A percentile compares a stretch with the other conserved stretches of the same genome.
phyloP scores from a whole-genome alignment of 2,888 invertebrate genomes.

The Watsonalla cultraria region DNA sequence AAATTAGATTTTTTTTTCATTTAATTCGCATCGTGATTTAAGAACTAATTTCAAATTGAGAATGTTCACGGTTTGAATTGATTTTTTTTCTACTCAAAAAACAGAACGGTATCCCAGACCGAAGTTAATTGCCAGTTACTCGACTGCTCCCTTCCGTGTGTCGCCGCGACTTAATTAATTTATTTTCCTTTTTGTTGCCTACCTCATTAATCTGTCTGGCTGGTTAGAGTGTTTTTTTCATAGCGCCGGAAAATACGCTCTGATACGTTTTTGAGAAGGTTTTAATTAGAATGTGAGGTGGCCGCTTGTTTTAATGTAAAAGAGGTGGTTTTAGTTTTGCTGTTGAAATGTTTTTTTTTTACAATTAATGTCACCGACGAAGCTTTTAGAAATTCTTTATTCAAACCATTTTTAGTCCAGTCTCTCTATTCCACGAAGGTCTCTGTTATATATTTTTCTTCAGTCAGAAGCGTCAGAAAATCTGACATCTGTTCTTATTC shows the following conservation, averaged over 20 bases:
- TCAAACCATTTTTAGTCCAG: too few species aligned
- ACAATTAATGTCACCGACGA: too few species aligned
- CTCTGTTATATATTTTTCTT: too few species aligned
- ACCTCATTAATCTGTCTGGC: slow-evolving; percentile 1
- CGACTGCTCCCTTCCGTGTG: background rate
- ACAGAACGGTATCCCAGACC: background rate
- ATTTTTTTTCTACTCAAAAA: background rate
- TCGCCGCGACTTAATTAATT: slow-evolving; percentile 1
- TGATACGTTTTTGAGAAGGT: background rate
- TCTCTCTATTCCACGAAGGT: too few species aligned
- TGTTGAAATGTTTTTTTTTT: too few species aligned
- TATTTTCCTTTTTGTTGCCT: slow-evolving; percentile 3
- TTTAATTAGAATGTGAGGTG: background rate
- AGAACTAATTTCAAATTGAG: too few species aligned
- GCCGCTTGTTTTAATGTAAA: background rate
- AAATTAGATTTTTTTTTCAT: too few species aligned
- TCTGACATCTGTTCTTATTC: too few species aligned
- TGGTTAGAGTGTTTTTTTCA: background rate
- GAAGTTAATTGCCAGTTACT: background rate
- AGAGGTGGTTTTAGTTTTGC: too few species aligned
- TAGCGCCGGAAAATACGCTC: background rate
- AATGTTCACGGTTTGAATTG: background rate
- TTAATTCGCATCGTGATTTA: too few species aligned
- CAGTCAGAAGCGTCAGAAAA: too few species aligned
- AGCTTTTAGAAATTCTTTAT: too few species aligned